These are phyloP conservation scores for Luehdorfia chinensis DNA, from an alignment of 1,140 invertebrate genomes.

Conservation along the genomic window DNA sequence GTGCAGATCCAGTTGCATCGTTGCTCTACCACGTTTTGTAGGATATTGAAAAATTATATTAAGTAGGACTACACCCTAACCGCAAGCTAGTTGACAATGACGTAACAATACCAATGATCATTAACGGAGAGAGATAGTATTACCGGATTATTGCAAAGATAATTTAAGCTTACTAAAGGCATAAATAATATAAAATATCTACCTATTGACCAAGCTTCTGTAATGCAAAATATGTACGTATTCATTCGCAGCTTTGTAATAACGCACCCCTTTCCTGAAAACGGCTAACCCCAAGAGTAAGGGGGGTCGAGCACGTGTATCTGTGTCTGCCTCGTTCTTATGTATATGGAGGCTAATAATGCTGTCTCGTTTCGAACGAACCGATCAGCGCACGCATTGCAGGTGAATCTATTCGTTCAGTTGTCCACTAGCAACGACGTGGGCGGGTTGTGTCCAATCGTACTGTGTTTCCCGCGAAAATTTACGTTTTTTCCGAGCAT, in stretches of 20 bases:
- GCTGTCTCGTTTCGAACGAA: constrained; percentile 35
- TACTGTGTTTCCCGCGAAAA: constrained; percentile 62
- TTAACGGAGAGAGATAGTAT: constrained; percentile 27
- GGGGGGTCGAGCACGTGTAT: constrained; percentile 59
- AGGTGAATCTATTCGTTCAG: constrained; percentile 60
- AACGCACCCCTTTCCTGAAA: constrained; percentile 63
- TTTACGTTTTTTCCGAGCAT: constrained; percentile 37
- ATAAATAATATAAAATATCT: constrained; percentile 35
- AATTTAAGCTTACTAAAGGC: constrained; percentile 37
- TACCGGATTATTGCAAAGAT: constrained; percentile 26
- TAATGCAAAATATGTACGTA: constrained; percentile 55
- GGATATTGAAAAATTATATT: too few relatives aligned
- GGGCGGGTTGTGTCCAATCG: constrained; percentile 38
- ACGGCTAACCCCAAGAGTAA: constrained; percentile 41
- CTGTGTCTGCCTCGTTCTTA: constrained; percentile 28
- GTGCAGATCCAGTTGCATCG: too few relatives aligned
- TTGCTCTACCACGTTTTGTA: too few relatives aligned
- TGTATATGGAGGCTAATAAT: constrained; percentile 12
- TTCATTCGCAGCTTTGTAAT: constrained; percentile 62
- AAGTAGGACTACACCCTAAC: too few relatives aligned
- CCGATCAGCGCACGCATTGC: constrained; percentile 71
- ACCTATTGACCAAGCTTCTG: constrained; percentile 44
- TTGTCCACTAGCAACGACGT: constrained; percentile 43
- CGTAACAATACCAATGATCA: too few relatives aligned
- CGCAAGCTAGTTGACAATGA: too few relatives aligned